phyloP scores from a whole-genome alignment of 30 jellyfish, hydroid and myxozoan species.

The Hydractinia echinata region DNA sequence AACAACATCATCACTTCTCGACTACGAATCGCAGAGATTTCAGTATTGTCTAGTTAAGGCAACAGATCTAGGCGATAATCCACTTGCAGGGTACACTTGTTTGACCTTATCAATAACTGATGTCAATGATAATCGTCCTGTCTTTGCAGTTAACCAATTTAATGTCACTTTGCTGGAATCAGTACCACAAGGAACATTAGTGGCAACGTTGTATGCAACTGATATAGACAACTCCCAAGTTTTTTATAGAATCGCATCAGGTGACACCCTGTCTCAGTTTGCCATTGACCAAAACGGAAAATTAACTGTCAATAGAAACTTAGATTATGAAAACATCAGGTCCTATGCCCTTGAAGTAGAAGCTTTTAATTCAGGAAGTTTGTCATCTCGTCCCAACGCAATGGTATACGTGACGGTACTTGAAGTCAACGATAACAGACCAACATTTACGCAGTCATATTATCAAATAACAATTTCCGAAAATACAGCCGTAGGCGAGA shows the following conservation, averaged over 20 bases:
- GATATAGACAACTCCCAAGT: conserved; percentile 34
- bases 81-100: conserved; percentile 46
- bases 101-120: conserved; percentile 35
- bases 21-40: conserved; percentile 39
- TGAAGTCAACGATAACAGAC: conserved; percentile 48
- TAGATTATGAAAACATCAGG: conserved; percentile 28
- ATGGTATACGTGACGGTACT: conserved; percentile 25
- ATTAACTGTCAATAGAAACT: background rate
- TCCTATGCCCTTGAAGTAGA: conserved; percentile 31
- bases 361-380: conserved; percentile 32
- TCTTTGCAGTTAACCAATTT: conserved; percentile 17
- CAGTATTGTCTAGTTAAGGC: conserved; percentile 49
- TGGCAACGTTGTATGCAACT: conserved; percentile 28
- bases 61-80: conserved; percentile 10
- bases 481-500: conserved; percentile 11
- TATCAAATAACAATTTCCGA: conserved; percentile 31
- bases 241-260: conserved; percentile 17
- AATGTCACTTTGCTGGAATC: conserved; percentile 32
- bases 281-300: conserved; percentile 10
- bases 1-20: conserved; percentile 45
- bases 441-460: conserved; percentile 7
- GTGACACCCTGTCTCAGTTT: conserved; percentile 11
- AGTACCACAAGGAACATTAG: conserved; percentile 36
- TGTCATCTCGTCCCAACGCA: conserved; percentile 23
- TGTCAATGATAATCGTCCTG: conserved; percentile 71